A percentile compares a stretch with the other conserved stretches of the same genome.
These are phyloP conservation scores for Drosophila prosaltans DNA, from an alignment of 1,140 invertebrate genomes.

Conservation along the genomic window DNA sequence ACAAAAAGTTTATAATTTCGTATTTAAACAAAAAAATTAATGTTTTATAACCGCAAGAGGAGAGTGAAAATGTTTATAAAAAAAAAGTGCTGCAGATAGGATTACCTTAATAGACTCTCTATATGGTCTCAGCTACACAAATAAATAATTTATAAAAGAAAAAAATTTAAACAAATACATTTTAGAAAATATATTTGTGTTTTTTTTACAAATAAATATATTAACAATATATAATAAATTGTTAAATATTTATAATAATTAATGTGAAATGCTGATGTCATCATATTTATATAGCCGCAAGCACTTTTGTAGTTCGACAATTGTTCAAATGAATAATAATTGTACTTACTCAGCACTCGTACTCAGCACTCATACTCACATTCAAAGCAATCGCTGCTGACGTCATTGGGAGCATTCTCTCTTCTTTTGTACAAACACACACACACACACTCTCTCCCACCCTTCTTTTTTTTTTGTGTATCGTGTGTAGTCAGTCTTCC, in stretches of 20 bases:
- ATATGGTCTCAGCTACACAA: constrained; percentile 6
- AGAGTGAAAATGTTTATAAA: constrained; percentile 56
- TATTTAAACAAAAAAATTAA: constrained; percentile 77
- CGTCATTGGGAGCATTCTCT: not conserved
- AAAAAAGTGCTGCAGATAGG: constrained; percentile 53
- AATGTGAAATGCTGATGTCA: not conserved
- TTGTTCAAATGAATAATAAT: not conserved
- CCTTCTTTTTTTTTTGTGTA: not conserved
- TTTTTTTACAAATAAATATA: not conserved
- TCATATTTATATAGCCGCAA: not conserved
- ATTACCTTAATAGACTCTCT: constrained; percentile 15
- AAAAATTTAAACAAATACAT: not conserved
- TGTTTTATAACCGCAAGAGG: constrained; percentile 58
- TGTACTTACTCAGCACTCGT: not conserved
- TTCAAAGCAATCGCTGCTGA: not conserved
- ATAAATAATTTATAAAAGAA: not conserved
- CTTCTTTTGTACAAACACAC: not conserved
- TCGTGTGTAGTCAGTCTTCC: not conserved
- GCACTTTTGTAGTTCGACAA: not conserved
- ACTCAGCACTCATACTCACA: not conserved
- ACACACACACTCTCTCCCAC: not conserved
- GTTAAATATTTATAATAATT: not conserved
- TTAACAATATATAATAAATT: not conserved
- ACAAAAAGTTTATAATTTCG: constrained; percentile 79
- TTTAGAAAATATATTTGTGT: not conserved